A percentile compares a stretch with the other conserved stretches of the same genome.
phyloP scores from a whole-genome alignment of 2,113 vertebrate species.

The Antigone vipio region DNA sequence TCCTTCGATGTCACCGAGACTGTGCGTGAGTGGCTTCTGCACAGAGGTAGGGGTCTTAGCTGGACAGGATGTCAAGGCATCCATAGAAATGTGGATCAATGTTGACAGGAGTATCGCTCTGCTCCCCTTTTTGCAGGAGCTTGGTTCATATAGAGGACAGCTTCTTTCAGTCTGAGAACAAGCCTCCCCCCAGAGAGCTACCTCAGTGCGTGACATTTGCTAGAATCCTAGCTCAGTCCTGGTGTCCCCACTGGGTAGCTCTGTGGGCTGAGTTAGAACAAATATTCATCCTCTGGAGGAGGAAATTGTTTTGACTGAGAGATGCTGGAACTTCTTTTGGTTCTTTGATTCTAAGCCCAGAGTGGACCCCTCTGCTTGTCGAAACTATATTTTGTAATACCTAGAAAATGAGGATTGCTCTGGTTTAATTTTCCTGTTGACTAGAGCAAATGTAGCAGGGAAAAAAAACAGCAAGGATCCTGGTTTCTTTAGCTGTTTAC shows the following conservation, averaged over 20 bases:
- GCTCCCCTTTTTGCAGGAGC: not conserved
- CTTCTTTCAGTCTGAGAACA: not conserved
- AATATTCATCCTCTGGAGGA: not conserved
- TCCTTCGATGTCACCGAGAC: constrained; percentile 98
- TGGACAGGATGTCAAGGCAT: not conserved
- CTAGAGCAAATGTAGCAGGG: not conserved
- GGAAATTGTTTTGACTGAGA: not conserved
- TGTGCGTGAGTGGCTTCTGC: constrained; percentile 92
- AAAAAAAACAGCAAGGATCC: not conserved
- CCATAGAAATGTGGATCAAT: not conserved
- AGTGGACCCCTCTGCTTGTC: not conserved
- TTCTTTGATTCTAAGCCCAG: not conserved
- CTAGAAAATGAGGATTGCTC: not conserved
- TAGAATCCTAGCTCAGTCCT: not conserved
- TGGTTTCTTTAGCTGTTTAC: constrained; percentile 2
- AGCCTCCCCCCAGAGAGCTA: not conserved
- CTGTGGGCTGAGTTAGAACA: not conserved
- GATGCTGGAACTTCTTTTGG: not conserved
- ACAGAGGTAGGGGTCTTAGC: constrained; percentile 83
- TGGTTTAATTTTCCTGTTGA: not conserved
- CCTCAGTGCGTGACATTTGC: not conserved
- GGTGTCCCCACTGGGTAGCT: not conserved
- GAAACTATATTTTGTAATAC: not conserved
- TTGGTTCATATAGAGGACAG: not conserved
- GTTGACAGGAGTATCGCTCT: not conserved